Percentiles rank a stretch among this genome's conserved stretches.
These are phyloP conservation scores for Mystacornis crossleyi DNA, from an alignment of 2,113 vertebrate genomes.

Conservation along the genomic window DNA sequence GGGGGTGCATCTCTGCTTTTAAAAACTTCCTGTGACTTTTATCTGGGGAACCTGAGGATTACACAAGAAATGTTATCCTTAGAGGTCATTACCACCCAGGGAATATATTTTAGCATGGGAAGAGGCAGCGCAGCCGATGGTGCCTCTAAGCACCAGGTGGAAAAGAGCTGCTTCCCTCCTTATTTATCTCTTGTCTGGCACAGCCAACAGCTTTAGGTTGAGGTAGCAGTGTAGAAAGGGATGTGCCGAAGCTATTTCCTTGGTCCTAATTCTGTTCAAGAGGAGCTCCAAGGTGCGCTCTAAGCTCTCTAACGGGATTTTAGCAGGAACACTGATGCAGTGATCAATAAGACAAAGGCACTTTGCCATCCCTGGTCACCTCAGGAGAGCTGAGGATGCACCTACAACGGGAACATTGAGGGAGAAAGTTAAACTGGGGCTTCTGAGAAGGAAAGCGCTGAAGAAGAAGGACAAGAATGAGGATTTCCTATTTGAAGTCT, in stretches of 20 bases:
- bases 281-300: background rate
- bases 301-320: fast-evolving
- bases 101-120: background rate
- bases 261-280: background rate
- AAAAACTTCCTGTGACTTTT: background rate
- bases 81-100: background rate
- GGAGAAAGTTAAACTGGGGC: background rate
- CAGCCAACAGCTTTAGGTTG: background rate
- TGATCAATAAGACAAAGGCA: fast-evolving
- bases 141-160: background rate
- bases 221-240: background rate
- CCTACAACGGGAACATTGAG: fast-evolving
- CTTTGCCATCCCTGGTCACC: fast-evolving
- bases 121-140: background rate
- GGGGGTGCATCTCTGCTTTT: background rate
- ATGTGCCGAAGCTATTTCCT: background rate
- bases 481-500: background rate
- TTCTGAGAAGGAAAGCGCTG: background rate
- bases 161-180: background rate
- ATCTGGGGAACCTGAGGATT: background rate
- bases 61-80: background rate
- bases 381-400: background rate
- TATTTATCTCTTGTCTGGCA: background rate
- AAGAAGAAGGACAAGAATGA: background rate
- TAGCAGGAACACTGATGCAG: fast-evolving